phyloP scores from a whole-genome alignment of 2,888 invertebrate genomes.

The Marasmarcha lunaedactyla region DNA sequence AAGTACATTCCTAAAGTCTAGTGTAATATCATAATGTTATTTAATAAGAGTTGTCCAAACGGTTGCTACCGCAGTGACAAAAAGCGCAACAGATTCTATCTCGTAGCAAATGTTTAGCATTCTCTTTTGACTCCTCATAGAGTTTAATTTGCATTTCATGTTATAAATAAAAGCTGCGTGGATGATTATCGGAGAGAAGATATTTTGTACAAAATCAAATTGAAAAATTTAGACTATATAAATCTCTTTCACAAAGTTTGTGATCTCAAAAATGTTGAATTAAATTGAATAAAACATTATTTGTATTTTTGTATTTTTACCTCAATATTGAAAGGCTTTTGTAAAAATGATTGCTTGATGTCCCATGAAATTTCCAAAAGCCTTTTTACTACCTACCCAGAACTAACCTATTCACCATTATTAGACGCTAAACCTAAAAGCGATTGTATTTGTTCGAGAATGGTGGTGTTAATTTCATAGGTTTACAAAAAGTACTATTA shows the following conservation, averaged over 20 bases:
- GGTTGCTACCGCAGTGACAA: neutral
- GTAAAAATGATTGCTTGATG: too few species aligned
- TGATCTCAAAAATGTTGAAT: slow-evolving; percentile 65
- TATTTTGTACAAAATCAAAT: slow-evolving; percentile 67
- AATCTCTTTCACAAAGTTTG: slow-evolving; percentile 52
- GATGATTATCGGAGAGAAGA: slow-evolving; percentile 48
- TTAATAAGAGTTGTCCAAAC: slow-evolving; percentile 38
- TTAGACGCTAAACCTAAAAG: too few species aligned
- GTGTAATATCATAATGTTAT: slow-evolving; percentile 57
- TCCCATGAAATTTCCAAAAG: too few species aligned
- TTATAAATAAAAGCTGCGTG: slow-evolving; percentile 38
- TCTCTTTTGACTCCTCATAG: slow-evolving; percentile 35
- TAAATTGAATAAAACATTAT: slow-evolving; percentile 49
- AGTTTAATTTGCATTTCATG: slow-evolving; percentile 45
- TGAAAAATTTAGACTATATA: slow-evolving; percentile 36
- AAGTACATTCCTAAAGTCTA: slow-evolving; percentile 66
- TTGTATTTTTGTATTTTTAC: slow-evolving; percentile 28
- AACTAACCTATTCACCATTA: too few species aligned
- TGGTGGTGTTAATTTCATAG: too few species aligned
- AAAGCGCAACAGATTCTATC: slow-evolving; percentile 7
- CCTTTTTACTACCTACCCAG: too few species aligned
- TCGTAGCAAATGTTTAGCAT: slow-evolving; percentile 33
- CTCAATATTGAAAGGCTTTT: too few species aligned
- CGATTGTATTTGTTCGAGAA: too few species aligned
- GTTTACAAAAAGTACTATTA: too few species aligned